Evolutionary conservation across 2,888 invertebrate species (phyloP).

Genomic region (Drosophila kanekoi): DNA sequence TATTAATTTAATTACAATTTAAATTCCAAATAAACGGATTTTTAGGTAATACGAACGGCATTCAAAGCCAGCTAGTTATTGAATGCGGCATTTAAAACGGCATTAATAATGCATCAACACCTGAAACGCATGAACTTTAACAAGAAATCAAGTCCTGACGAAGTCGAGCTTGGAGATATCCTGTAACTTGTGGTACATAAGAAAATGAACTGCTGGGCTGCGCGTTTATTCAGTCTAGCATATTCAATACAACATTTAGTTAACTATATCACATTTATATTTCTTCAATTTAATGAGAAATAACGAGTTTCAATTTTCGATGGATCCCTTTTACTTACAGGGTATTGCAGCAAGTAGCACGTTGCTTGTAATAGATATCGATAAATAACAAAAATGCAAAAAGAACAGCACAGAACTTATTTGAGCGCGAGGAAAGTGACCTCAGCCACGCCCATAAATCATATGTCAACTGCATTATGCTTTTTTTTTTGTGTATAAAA

Average conservation of each 20-base stretch:
- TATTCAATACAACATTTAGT: no score
- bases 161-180: background rate
- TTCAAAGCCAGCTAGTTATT: slow-evolving; percentile 35
- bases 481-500: slow-evolving; percentile 35
- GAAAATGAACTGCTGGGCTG: no score
- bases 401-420: slow-evolving; percentile 28
- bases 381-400: slow-evolving; percentile 58
- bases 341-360: background rate
- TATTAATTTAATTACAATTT: slow-evolving; percentile 76
- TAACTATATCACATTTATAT: no score
- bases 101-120: slow-evolving; percentile 76
- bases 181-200: background rate
- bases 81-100: slow-evolving; percentile 73
- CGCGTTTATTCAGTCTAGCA: no score
- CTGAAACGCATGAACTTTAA: slow-evolving; percentile 44
- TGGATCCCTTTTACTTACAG: background rate
- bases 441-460: slow-evolving; percentile 37
- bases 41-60: slow-evolving; percentile 51
- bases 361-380: slow-evolving; percentile 6
- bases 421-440: slow-evolving; percentile 26
- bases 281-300: no score
- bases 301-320: no score
- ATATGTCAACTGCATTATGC: slow-evolving; percentile 20
- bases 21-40: slow-evolving; percentile 69
- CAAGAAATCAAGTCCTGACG: slow-evolving; percentile 2